Conservation (phyloP, 1,140 invertebrate species). For the Bilobella aurantiaca region DNA sequence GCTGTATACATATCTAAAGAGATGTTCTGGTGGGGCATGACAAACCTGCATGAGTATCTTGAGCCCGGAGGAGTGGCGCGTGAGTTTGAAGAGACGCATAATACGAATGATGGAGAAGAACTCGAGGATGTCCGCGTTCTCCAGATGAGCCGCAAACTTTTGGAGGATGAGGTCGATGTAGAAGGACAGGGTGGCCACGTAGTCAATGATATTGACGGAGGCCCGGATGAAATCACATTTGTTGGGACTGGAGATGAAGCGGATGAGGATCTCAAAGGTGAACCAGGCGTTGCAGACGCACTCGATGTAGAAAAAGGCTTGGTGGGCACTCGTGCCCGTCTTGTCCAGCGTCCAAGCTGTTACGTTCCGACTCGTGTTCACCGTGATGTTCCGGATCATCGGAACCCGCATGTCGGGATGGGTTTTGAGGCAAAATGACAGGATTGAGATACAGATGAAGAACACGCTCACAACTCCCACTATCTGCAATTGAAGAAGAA, state of each 20-base stretch:
- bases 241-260: slow-evolving; percentile 87
- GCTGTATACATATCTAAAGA: too few species aligned
- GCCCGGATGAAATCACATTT: slow-evolving; percentile 70
- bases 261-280: slow-evolving; percentile 89
- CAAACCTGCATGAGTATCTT: slow-evolving; percentile 88
- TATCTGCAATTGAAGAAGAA: too few species aligned
- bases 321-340: slow-evolving; percentile 85
- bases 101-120: slow-evolving; percentile 99
- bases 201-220: slow-evolving; percentile 95
- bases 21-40: too few species aligned
- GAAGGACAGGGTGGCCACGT: slow-evolving; percentile 96
- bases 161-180: slow-evolving; percentile 80
- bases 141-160: slow-evolving; percentile 77
- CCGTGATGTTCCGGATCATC: slow-evolving; percentile 72
- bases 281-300: slow-evolving; percentile 99
- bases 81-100: slow-evolving; percentile 95
- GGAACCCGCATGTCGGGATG: slow-evolving; percentile 97
- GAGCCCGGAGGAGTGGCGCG: slow-evolving; percentile 87
- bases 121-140: slow-evolving; percentile 94
- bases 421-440: slow-evolving; percentile 98
- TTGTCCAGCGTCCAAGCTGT: slow-evolving; percentile 56
- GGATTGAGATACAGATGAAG: slow-evolving; percentile 96
- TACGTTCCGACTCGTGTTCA: slow-evolving; percentile 49
- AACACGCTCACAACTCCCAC: slow-evolving; percentile 92
- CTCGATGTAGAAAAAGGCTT: slow-evolving; percentile 98